These are phyloP conservation scores for Aelia acuminata DNA, from an alignment of 2,888 invertebrate genomes.

Conservation along the genomic window DNA sequence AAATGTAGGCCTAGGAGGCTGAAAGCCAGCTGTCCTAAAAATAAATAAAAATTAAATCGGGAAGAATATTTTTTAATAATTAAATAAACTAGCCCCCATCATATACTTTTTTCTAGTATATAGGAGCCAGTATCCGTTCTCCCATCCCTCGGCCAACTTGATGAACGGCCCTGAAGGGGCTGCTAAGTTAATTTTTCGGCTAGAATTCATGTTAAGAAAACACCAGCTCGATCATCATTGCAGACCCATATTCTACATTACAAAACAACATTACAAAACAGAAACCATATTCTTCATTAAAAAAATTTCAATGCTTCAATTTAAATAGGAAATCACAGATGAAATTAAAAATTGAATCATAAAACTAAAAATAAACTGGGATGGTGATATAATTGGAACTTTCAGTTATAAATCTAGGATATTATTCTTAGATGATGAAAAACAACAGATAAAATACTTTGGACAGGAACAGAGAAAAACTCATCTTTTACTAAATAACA, in stretches of 20 bases:
- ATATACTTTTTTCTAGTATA: slow-evolving; percentile 31
- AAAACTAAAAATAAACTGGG: background rate
- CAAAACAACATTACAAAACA: background rate
- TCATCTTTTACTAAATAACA: background rate
- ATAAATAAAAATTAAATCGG: slow-evolving; percentile 59
- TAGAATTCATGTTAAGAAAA: slow-evolving; percentile 56
- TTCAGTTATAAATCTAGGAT: background rate
- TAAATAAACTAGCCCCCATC: slow-evolving; percentile 30
- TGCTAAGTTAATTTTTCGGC: background rate
- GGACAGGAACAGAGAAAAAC: background rate
- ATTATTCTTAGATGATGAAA: background rate
- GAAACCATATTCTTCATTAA: too few relatives aligned
- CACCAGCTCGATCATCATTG: slow-evolving; percentile 51
- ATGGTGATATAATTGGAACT: background rate
- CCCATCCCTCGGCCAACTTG: slow-evolving; percentile 1
- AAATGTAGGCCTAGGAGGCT: slow-evolving; percentile 58
- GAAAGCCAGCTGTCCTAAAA: slow-evolving; percentile 59
- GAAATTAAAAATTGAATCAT: background rate
- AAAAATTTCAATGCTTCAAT: background rate
- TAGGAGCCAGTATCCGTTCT: slow-evolving; percentile 42
- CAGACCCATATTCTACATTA: slow-evolving; percentile 19
- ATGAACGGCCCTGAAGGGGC: slow-evolving; percentile 39
- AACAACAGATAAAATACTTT: background rate
- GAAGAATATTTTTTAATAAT: slow-evolving; percentile 47
- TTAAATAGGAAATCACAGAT: background rate